phyloP scores from a whole-genome alignment of 2,797 vertebrate species.

The Phoebastria nigripes region DNA sequence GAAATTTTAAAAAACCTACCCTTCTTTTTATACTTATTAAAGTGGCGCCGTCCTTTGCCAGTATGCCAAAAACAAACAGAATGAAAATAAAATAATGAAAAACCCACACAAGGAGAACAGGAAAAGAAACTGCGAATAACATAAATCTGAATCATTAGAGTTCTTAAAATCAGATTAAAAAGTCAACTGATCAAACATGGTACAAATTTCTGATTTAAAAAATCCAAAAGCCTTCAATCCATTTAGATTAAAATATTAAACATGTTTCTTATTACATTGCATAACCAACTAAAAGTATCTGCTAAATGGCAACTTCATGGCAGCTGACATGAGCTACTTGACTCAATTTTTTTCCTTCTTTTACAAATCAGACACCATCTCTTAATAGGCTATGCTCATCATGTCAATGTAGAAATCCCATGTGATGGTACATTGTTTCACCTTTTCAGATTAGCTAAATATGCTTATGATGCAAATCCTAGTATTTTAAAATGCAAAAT shows the following conservation, averaged over 20 bases:
- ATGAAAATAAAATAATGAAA: slow-evolving; percentile 60
- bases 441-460: not conserved
- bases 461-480: not conserved
- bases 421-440: not conserved
- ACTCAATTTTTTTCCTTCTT: not conserved
- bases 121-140: slow-evolving; percentile 27
- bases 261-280: slow-evolving; percentile 1
- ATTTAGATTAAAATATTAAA: slow-evolving; percentile 42
- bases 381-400: not conserved
- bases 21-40: slow-evolving; percentile 73
- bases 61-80: slow-evolving; percentile 67
- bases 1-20: slow-evolving; percentile 51
- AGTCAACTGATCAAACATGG: slow-evolving; percentile 21
- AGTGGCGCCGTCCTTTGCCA: slow-evolving; percentile 71
- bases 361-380: not conserved
- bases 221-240: not conserved
- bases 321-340: not conserved
- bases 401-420: not conserved
- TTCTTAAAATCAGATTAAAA: slow-evolving; percentile 42
- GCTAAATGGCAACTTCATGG: not conserved
- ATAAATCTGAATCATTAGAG: slow-evolving; percentile 49
- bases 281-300: not conserved
- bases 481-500: not conserved
- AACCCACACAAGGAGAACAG: slow-evolving; percentile 40
- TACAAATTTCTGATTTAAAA: slow-evolving; percentile 6